Base-by-base conservation (phyloP, 1,140 invertebrate genomes). In the Oscheius sp. region DNA sequence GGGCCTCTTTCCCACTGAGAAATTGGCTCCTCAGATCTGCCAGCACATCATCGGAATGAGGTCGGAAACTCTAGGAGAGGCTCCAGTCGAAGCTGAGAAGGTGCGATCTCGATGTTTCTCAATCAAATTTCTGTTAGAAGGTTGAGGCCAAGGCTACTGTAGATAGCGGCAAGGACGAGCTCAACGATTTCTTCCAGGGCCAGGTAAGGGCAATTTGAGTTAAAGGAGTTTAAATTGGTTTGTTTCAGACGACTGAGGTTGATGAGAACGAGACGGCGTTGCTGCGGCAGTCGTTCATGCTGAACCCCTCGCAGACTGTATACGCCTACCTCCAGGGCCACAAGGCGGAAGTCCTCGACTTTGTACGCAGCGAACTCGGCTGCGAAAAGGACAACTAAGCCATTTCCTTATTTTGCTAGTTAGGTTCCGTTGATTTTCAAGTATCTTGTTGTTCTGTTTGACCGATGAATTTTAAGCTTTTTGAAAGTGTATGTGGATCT, bases 11-110 rank as follows among this genome's bases (percentile, higher is more conserved):
- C 78, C 79, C 1, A 74, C 68, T 2, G 74, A 72, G n/a, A 70
- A 76, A 61, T 59, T 82, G 4, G 82, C 69, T 23, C 34, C 64
- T 23, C 82, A 83, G 36, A 70, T 84, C 28, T 84, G 80, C 36
- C 82, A 84, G 49, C 80, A 82, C 64, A 84, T 82, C 59, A 82
- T 82, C 49, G 80, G 80, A 67, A 82, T 84, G 80, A 38, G 52
- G 28, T 77, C 82, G 10, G 73, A 79, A 70, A 29, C 68, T 23
- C 78, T 84, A n/a, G 80, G 78, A 42, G 45, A 67, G 31, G 58
- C 69, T 23, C 28, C 67, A 23, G 35, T 45, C 7, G 68, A 38
- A 38, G 3, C 38, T 4, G 36, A 69, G 31, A 63, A 70, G 29
- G 45, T 36, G 10, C 61, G 7, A 20, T 23, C 23, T 4, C 49